Evolutionary conservation across 2,888 invertebrate genomes (phyloP), one percentile per base, ranked within the genome.

Genomic region (Erebia aethiops): DNA sequence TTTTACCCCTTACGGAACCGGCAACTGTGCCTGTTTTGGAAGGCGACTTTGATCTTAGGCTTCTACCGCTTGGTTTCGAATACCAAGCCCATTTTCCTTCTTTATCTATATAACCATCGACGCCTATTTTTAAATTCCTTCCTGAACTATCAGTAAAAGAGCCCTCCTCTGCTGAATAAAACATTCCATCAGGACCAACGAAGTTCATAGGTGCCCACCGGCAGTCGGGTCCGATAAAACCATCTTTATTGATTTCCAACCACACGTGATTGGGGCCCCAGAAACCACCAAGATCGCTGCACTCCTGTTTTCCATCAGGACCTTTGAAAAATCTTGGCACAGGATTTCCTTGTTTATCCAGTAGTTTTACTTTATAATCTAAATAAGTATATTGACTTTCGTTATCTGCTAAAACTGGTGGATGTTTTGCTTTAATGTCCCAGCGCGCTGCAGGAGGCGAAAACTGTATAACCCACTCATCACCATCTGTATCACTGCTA

Each of bases 281-380:
- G 76, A 93, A 93, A 1, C 93, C 93, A 10, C 93, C 93, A 54
- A 93, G 82, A 79, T 93, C 93, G 71, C 90, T 92, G 70, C 93
- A 93, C 77, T 87, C 86, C 68, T 87, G 85, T 76, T 86, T 90
- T 5, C 92, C 93, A 76, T 92, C 91, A 0, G 88, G 90, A 11
- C 90, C 91, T 80, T 87, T 92, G 72, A 93, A 93, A 74, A 72
- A 92, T 74, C 93, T 84, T 1, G 88, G 84, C 2, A 93, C 85
- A 63, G 81, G 88, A 78, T 90, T 91, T n/a, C 92, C 93, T 64
- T 77, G 76, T 75, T 88, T 91, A 76, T 92, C 93, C 2, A 88
- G 70, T 69, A 91, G 9, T 81, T 92, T 93, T 0, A 92, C 90
- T 84, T 86, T 92, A 71, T 87, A 93, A 76, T 93, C 93, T 71